A percentile compares a stretch with the other conserved stretches of the same genome.
These are phyloP conservation scores for Polyommatus icarus DNA, from an alignment of 2,888 invertebrate species.

Conservation along the genomic window DNA sequence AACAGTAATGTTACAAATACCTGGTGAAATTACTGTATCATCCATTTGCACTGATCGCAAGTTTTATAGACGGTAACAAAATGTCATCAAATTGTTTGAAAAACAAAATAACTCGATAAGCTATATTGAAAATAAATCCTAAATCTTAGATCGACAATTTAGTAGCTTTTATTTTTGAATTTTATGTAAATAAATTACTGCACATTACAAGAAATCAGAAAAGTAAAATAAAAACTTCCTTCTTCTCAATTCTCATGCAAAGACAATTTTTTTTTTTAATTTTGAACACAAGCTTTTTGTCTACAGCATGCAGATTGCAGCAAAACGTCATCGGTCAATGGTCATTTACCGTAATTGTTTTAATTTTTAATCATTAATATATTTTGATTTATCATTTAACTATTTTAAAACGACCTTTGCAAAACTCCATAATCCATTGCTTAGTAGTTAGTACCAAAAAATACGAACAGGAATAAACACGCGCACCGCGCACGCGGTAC, in stretches of 20 bases:
- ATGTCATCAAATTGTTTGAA: slow-evolving; percentile 59
- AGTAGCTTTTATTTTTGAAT: background rate
- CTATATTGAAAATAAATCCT: background rate
- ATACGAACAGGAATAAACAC: no score
- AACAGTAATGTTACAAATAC: slow-evolving; percentile 48
- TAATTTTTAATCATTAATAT: no score
- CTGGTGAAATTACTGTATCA: slow-evolving; percentile 76
- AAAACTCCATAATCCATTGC: no score
- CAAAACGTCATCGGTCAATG: no score
- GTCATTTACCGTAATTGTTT: no score
- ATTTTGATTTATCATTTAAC: no score
- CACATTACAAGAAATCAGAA: slow-evolving; percentile 13
- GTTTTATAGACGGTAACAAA: slow-evolving; percentile 65
- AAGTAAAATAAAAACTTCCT: slow-evolving; percentile 23
- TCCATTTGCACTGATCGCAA: slow-evolving; percentile 72
- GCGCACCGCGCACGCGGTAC: no score
- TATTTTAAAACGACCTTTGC: no score
- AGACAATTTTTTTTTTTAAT: background rate
- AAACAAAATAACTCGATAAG: slow-evolving; percentile 41
- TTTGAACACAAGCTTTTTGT: background rate
- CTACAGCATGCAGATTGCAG: no score
- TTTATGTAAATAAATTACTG: background rate
- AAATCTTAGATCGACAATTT: background rate
- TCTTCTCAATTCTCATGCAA: slow-evolving; percentile 1
- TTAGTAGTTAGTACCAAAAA: no score